Evolutionary conservation across 2,888 invertebrate genomes (phyloP).

Genomic region (Poecilus cupreus): DNA sequence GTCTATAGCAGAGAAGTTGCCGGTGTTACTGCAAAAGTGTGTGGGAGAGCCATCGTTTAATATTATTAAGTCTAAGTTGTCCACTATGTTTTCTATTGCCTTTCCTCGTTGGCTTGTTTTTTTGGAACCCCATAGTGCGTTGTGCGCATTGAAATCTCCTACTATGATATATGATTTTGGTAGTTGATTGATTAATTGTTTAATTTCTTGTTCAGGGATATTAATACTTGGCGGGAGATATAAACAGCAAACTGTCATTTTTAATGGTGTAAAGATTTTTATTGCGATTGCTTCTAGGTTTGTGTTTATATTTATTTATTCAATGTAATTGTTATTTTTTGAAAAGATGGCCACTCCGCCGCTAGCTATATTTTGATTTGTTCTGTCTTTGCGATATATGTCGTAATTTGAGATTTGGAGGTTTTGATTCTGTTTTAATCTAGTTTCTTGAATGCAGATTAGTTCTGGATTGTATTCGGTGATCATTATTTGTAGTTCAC

Average conservation of each 20-base stretch:
- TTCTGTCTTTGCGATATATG: neutral
- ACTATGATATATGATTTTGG: neutral
- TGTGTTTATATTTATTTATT: too few relatives aligned
- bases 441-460: neutral
- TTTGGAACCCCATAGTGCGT: neutral
- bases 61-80: neutral
- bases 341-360: neutral
- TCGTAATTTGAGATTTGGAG: neutral
- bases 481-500: constrained; percentile 15
- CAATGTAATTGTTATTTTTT: too few relatives aligned
- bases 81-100: neutral
- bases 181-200: neutral
- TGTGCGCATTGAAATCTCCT: neutral
- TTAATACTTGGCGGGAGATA: too few relatives aligned
- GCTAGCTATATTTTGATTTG: neutral
- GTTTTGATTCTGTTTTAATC: neutral
- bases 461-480: neutral
- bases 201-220: neutral
- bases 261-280: too few relatives aligned
- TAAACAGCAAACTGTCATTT: too few relatives aligned
- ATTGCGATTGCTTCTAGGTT: too few relatives aligned
- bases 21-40: neutral
- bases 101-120: neutral
- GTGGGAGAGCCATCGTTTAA: neutral
- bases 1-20: neutral